Evolutionary conservation across 2,113 vertebrate genomes (phyloP).

Genomic region (Chascanopsetta lugubris): DNA sequence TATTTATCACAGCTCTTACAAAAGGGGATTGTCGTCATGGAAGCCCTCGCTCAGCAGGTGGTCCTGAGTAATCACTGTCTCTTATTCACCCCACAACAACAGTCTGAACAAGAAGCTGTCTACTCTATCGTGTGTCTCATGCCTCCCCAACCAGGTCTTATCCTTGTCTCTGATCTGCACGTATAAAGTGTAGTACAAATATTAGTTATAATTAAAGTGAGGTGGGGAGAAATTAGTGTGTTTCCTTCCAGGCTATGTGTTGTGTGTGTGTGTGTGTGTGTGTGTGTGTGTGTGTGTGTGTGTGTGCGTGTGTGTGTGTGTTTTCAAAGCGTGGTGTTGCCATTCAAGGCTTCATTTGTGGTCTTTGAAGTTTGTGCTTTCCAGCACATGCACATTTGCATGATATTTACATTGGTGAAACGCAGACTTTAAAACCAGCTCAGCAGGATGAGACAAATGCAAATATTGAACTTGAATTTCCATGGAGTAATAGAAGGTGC

Average conservation of each 20-base stretch:
- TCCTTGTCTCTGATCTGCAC: not conserved
- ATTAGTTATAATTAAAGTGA: not conserved
- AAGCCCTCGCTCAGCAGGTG: conserved; percentile 39
- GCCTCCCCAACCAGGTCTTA: not conserved
- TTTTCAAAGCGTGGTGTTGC: conserved; percentile 1
- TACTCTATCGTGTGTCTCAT: conserved; percentile 35
- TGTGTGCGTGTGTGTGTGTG: too few species aligned
- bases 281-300: too few species aligned
- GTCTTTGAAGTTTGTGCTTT: conserved; percentile 11
- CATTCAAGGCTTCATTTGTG: conserved; percentile 3
- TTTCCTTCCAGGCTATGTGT: not conserved
- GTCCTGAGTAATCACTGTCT: conserved; percentile 28
- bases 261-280: too few species aligned
- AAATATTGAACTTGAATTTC: conserved; percentile 69
- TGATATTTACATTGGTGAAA: conserved; percentile 52
- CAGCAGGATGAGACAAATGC: conserved; percentile 63
- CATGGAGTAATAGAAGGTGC: conserved; percentile 30
- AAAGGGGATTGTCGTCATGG: conserved; percentile 45
- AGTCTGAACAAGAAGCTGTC: conserved; percentile 43
- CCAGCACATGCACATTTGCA: conserved; percentile 41
- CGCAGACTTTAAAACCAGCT: conserved; percentile 57
- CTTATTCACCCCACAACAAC: conserved; percentile 33
- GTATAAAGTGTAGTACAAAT: too few species aligned
- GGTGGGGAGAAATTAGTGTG: not conserved
- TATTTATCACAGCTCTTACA: conserved; percentile 44